Base-by-base conservation (phyloP, 1,140 invertebrate species). In the Protaetia brevitarsis region DNA sequence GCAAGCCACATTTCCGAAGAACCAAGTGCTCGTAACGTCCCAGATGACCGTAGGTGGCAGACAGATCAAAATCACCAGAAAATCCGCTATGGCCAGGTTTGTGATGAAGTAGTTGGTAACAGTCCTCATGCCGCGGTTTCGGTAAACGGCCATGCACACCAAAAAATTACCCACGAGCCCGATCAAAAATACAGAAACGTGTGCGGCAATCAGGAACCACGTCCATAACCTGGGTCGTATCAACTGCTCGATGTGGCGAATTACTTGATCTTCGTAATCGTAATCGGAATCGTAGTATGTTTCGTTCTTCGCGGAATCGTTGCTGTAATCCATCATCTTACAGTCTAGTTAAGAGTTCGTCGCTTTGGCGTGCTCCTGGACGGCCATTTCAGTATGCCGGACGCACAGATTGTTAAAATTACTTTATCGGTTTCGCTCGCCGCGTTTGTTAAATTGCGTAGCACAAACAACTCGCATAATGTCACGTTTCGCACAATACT, bases 61-160 rank as follows among this genome's bases (percentile, higher is more conserved):
- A 77, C 94, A 96, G 65, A 95, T 86, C 5, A 96, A 75, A 65
- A 96, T 88, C 41, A 97, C 94, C 74, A 97, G 84, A 66, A 97
- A 89, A 79, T 97, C 95, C 0, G 94, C 94, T 0, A 94, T 82
- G 0, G 95, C 94, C 66, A 97, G 80, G 76, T 96, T 97, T n/a
- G 95, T 92, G 69, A 97, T 93, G 79, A 96, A 95, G 73, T 92
- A 92, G 80, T 96, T 96, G 0, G 94, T 96, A 2, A 96, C 92
- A 1, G 92, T 95, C 30, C 92, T 81, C 92, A 98, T 95, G 1
- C 86, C 84, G 27, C 87, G 87, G 75, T 95, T 94, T 23, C 90
- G 82, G 70, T 91, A 91, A 0, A 98, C 93, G 0, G 94, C 94
- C n/a, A 91, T 83, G 74, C 93, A 92, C 2, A 98, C 95, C 10